Evolutionary conservation across 2,888 invertebrate genomes (phyloP), one percentile per base, ranked within the genome.

Genomic region (Eupithecia inturbata): DNA sequence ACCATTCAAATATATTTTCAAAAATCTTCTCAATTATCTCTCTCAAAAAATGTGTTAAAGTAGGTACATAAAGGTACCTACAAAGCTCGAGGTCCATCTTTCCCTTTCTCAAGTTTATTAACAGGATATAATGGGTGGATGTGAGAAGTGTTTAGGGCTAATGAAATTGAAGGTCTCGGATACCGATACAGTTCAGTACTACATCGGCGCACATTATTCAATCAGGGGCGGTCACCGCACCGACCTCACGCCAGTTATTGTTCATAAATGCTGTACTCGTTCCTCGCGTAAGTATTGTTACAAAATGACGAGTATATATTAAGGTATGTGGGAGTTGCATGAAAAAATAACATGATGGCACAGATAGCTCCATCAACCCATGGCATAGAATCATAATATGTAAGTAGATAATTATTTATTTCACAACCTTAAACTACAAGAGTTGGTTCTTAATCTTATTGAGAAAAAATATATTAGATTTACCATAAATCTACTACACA

Each of bases 201-300:
- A 73, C 72, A 72, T 77, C 76, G 72, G 36, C 67, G 53, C 68
- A 84, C 83, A 91, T 91, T 90, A 91, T 91, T 83, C 90, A 91
- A 91, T 91, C 88, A 85, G 82, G 80, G 78, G 77, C 89, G 89
- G 89, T 89, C 88, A 89, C 86, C 86, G 89, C 87, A 86, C 89
- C 83, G 82, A 70, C 74, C 73, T 74, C 71, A 77, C 82, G 83
- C 82, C 84, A 76, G 80, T 83, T 86, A 83, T 85, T 84, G 86
- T 82, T 83, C 85, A 83, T 89, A 88, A 87, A 89, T 87, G 86
- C 87, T 82, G 78, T 78, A 78, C 75, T 79, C 71, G 76, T 79
- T 78, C 70, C 70, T 79, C 78, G 77, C 80, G 79, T 77, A 45
- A 80, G 80, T 82, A 83, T 84, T 81, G 81, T 79, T 69, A 79